Conservation (phyloP, 2,797 vertebrate genomes). For the Cygnus olor region DNA sequence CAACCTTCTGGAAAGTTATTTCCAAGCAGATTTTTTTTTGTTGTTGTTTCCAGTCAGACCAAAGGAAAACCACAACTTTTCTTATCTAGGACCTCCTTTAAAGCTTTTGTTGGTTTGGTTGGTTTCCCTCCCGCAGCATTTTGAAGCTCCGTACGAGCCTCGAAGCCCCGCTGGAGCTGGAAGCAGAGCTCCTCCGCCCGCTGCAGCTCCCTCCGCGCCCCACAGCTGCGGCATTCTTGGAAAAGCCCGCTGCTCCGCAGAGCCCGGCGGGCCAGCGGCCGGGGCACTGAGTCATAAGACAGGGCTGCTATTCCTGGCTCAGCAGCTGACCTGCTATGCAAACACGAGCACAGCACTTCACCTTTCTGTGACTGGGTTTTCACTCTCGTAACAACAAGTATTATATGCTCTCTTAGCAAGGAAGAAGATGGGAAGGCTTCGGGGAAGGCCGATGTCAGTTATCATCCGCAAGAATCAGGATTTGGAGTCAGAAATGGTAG, state of each 20-base stretch:
- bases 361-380: conserved; percentile 51
- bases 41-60: not conserved
- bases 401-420: not conserved
- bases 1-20: conserved; percentile 25
- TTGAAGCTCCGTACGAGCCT: not conserved
- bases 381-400: not conserved
- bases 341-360: conserved; percentile 41
- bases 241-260: not conserved
- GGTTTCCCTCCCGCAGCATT: not conserved
- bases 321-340: conserved; percentile 57
- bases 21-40: not conserved
- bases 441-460: not conserved
- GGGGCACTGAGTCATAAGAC: conserved; percentile 63
- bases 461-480: not conserved
- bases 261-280: not conserved
- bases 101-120: not conserved
- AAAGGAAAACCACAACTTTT: not conserved
- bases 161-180: not conserved
- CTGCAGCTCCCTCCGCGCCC: not conserved
- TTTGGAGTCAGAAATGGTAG: not conserved
- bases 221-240: not conserved
- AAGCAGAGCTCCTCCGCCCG: not conserved
- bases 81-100: not conserved
- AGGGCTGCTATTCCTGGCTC: conserved; percentile 65
- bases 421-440: not conserved